Percentiles rank a stretch among this genome's conserved stretches.
These are phyloP conservation scores for Porites lobata DNA, from an alignment of 92 coral and sea anemone genomes.

Conservation along the genomic window DNA sequence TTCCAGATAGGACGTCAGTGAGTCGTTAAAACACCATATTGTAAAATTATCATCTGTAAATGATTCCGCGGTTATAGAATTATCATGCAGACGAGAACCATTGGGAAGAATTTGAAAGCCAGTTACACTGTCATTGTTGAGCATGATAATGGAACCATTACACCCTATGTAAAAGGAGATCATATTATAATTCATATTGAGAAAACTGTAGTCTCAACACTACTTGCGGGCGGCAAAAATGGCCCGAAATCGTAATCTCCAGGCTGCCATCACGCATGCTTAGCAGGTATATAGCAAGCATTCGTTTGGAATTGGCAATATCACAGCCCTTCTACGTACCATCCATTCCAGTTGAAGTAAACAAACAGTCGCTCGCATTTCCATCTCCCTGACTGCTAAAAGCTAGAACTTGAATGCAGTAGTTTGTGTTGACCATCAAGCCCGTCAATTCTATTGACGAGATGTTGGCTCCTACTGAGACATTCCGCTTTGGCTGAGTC, in stretches of 20 bases:
- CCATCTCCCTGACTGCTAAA: conserved; percentile 55
- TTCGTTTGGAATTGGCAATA: too few species aligned
- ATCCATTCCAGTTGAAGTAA: background rate
- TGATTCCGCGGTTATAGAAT: background rate
- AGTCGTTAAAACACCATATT: conserved; percentile 22
- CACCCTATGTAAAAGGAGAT: background rate
- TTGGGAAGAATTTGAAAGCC: conserved; percentile 5
- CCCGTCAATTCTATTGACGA: background rate
- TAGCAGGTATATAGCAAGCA: too few species aligned
- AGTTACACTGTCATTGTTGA: background rate
- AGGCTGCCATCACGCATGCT: too few species aligned
- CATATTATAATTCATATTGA: background rate
- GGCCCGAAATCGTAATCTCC: too few species aligned
- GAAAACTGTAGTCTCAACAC: too few species aligned
- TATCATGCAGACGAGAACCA: background rate
- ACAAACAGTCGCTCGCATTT: conserved; percentile 8
- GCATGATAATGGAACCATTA: background rate
- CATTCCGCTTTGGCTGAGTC: background rate
- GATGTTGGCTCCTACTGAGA: background rate
- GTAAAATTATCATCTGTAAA: background rate
- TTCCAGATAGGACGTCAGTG: conserved; percentile 19
- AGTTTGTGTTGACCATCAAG: conserved; percentile 26
- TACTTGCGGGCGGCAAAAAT: too few species aligned
- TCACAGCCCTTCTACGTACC: conserved; percentile 10
- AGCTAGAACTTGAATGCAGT: conserved; percentile 40